Evolutionary conservation across 1,140 invertebrate species (phyloP).

Genomic region (Trichoplusia ni): DNA sequence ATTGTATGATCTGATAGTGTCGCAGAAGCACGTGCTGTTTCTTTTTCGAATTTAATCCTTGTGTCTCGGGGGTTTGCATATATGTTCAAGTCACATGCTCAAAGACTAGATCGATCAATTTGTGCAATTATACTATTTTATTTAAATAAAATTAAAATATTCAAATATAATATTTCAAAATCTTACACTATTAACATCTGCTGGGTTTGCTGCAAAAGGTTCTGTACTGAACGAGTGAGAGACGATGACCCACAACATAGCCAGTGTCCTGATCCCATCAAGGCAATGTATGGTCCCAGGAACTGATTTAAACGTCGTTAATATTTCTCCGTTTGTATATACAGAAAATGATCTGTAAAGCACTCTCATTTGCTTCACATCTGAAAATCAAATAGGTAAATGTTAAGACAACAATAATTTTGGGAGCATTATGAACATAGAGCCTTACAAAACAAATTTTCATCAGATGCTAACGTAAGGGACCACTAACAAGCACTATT

Average conservation of each 20-base stretch:
- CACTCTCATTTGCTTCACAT: slow-evolving; percentile 34
- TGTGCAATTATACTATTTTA: too few relatives aligned
- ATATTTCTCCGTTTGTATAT: slow-evolving; percentile 47
- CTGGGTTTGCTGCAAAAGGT: slow-evolving; percentile 23
- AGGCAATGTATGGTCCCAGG: slow-evolving; percentile 67
- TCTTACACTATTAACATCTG: too few relatives aligned
- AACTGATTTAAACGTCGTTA: slow-evolving; percentile 39
- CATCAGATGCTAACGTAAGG: not conserved
- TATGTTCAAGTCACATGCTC: too few relatives aligned
- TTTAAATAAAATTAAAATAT: too few relatives aligned
- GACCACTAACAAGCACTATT: too few relatives aligned
- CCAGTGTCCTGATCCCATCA: slow-evolving; percentile 82
- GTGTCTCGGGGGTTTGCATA: too few relatives aligned
- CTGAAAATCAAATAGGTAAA: slow-evolving; percentile 20
- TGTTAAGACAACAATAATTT: not conserved
- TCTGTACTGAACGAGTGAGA: slow-evolving; percentile 77
- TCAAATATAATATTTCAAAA: too few relatives aligned
- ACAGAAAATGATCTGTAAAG: slow-evolving; percentile 51
- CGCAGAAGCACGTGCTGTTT: too few relatives aligned
- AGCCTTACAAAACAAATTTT: not conserved
- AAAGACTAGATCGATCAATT: too few relatives aligned
- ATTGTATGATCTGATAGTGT: not conserved
- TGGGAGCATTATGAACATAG: too few relatives aligned
- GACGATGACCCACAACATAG: slow-evolving; percentile 85
- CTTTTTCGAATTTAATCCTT: too few relatives aligned